Percentiles rank a stretch among this genome's conserved stretches.
These are phyloP conservation scores for rabbit (Oryctolagus cuniculus) DNA, from an alignment of 2,113 vertebrate genomes.

Conservation along the genomic window mOryCun1.1 NC_091437.1:34150001-34150500, in stretches of 20 bases:
- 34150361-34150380: conserved; percentile 69
- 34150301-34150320: conserved; percentile 74
- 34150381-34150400: conserved; percentile 52
- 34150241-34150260: conserved; percentile 84
- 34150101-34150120: conserved; percentile 78
- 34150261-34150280: conserved; percentile 73
- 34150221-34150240: conserved; percentile 78
- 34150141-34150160: conserved; percentile 72
- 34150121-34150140: conserved; percentile 55
- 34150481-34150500: conserved; percentile 74
- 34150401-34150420: conserved; percentile 69
- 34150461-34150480: conserved; percentile 70
- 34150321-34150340: conserved; percentile 79
- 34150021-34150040: conserved; percentile 22
- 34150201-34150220: conserved; percentile 54
- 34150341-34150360: conserved; percentile 82
- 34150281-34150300: conserved; percentile 72
- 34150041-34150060: background rate
- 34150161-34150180: conserved; percentile 70
- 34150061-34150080: conserved; percentile 1
- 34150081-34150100: conserved; percentile 73
- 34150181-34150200: conserved; percentile 63
- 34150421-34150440: conserved; percentile 47
- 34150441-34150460: conserved; percentile 62
- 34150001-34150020: background rate